phyloP scores from a whole-genome alignment of 2,888 invertebrate genomes.

The Tachina grossa region DNA sequence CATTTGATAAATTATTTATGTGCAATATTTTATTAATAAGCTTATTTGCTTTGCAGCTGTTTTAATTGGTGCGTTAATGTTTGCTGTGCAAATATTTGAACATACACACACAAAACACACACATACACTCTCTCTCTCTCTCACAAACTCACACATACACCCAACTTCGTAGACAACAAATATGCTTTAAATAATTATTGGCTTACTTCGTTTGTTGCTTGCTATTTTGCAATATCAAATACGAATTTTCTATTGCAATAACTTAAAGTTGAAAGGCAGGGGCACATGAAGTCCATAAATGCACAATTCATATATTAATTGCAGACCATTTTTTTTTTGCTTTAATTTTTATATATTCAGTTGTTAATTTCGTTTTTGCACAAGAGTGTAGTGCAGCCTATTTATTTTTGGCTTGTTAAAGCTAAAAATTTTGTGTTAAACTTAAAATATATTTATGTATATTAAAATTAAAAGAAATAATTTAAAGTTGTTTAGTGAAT shows the following conservation, averaged over 20 bases:
- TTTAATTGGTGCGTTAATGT: conserved; percentile 50
- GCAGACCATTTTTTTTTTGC: neutral
- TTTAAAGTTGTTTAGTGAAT: neutral
- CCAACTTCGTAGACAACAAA: neutral
- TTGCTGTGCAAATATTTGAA: conserved; percentile 20
- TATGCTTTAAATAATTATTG: neutral
- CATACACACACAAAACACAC: neutral
- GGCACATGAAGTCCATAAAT: too few relatives aligned
- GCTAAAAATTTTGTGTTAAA: too few relatives aligned
- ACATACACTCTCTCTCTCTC: neutral
- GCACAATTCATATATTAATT: neutral
- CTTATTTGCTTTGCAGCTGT: conserved; percentile 34
- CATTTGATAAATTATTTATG: conserved; percentile 50
- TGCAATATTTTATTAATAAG: conserved; percentile 49
- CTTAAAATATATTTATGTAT: neutral
- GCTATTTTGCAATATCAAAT: neutral
- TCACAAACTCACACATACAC: neutral
- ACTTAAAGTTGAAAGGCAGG: too few relatives aligned
- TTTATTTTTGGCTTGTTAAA: too few relatives aligned
- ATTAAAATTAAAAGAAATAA: neutral
- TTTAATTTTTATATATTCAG: neutral
- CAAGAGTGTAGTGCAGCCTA: neutral
- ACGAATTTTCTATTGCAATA: neutral
- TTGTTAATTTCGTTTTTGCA: neutral
- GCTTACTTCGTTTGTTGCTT: neutral